These are phyloP conservation scores for Halictus ligatus DNA, from an alignment of 2,888 invertebrate genomes.

Conservation along the genomic window DNA sequence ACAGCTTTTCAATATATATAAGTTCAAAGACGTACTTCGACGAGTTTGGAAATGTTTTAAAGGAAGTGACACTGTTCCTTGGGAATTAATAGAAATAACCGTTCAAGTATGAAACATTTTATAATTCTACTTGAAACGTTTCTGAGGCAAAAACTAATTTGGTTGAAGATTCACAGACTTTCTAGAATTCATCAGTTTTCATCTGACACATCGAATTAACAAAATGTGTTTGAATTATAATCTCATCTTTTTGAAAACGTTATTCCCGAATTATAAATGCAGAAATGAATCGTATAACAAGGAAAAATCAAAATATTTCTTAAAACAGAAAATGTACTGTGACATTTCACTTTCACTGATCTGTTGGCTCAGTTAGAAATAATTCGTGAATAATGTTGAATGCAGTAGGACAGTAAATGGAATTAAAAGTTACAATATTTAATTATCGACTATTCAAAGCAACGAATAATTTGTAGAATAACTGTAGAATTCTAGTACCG, in stretches of 20 bases:
- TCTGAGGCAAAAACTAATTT: too few species aligned
- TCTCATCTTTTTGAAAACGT: not conserved
- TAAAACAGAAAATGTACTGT: not conserved
- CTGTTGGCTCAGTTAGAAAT: not conserved
- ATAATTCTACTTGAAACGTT: not conserved
- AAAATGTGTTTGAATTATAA: not conserved
- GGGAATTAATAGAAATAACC: not conserved
- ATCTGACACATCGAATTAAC: not conserved
- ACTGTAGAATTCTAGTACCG: not conserved
- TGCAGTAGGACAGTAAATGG: not conserved
- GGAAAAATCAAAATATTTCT: not conserved
- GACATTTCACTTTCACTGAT: not conserved
- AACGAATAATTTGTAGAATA: not conserved
- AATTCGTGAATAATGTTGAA: not conserved
- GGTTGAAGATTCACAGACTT: too few species aligned
- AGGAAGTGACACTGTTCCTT: not conserved
- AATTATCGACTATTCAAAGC: not conserved
- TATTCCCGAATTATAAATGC: too few species aligned
- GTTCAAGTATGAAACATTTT: not conserved
- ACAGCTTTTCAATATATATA: not conserved
- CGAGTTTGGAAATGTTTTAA: not conserved
- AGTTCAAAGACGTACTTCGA: not conserved
- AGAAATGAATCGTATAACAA: too few species aligned
- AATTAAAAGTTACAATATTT: not conserved
- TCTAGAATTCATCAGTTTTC: not conserved